Evolutionary conservation across 2,888 invertebrate genomes (phyloP).

Genomic region (Glaucopsyche alexis): DNA sequence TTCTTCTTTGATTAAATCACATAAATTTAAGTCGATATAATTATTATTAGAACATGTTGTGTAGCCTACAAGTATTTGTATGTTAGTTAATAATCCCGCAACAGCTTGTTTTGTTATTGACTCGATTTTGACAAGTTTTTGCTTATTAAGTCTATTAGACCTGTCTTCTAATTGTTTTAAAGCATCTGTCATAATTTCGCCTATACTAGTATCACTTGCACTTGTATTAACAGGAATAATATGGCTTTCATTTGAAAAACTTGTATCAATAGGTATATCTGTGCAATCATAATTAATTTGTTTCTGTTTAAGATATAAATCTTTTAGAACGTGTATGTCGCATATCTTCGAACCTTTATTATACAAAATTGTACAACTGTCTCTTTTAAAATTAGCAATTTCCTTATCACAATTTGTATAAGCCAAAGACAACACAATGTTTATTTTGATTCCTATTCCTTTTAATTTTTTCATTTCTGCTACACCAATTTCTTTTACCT

Average conservation of each 20-base stretch:
- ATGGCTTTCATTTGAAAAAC: slow-evolving; percentile 45
- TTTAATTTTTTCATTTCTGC: slow-evolving; percentile 50
- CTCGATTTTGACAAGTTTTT: too few species aligned
- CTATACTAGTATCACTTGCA: slow-evolving; percentile 29
- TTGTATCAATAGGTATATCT: slow-evolving; percentile 50
- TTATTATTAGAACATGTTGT: too few species aligned
- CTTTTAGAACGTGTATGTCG: slow-evolving; percentile 55
- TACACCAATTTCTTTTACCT: slow-evolving; percentile 52
- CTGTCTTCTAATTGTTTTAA: too few species aligned
- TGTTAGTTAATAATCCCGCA: too few species aligned
- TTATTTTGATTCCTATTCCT: slow-evolving; percentile 55
- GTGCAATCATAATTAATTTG: slow-evolving; percentile 55
- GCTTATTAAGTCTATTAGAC: too few species aligned
- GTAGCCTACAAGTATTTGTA: too few species aligned
- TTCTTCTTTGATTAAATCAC: too few species aligned
- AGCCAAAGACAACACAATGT: slow-evolving; percentile 51
- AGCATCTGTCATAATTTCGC: slow-evolving; percentile 46
- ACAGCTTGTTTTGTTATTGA: too few species aligned
- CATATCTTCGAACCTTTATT: slow-evolving; percentile 55
- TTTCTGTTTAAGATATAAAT: slow-evolving; percentile 52
- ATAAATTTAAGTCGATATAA: too few species aligned
- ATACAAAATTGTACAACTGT: slow-evolving; percentile 52
- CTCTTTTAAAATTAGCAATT: slow-evolving; percentile 44
- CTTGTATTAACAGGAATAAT: not conserved
- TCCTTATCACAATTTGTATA: slow-evolving; percentile 57